Evolutionary conservation across 2,797 vertebrate genomes (phyloP), one percentile per base, ranked within the genome.

Genomic region (Sciaenops ocellatus): DNA sequence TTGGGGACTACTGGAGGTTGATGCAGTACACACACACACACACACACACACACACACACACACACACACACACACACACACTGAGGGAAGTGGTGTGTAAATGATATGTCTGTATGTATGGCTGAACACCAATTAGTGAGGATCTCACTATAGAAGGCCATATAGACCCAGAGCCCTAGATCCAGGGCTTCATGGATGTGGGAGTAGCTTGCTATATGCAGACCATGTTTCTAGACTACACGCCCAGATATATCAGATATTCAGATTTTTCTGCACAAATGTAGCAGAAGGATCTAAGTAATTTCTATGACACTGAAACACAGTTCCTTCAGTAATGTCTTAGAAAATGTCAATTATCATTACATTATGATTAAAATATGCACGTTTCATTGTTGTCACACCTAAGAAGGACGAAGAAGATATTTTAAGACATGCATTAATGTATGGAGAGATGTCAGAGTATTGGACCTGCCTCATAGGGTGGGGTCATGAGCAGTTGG

Each of bases 61-160:
- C 38, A 38, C 41, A 24, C 41, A 56, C 26, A 44, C 70, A 57
- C 56, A 69, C 57, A 46, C 26, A 60, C 65, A 55, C 6, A 26
- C 54, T 38, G 26, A 34, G 72, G 51, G 67, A 52, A 86, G 22
- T 78, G 65, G 69, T 64, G 74, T 86, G 84, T 84, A 46, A 89
- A 51, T 86, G 71, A 87, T 86, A 55, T 41, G 48, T 54, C 44
- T 78, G 46, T 38, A 71, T 83, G 41, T 73, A 76, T 81, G 57
- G 66, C 41, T 69, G 62, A 83, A 66, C 0, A 9, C 73, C 70
- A 64, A 78, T 81, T 56, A 82, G 48, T 50, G 34, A 63, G 18
- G 22, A 28, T 79, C 79, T 64, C 73, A 63, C 57, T 75, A 50
- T 69, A 76, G 76, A 64, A 26, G 24, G 11, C 64, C 18, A 6